Conservation (phyloP, 2,888 invertebrate species). For the Rotaria socialis region DNA sequence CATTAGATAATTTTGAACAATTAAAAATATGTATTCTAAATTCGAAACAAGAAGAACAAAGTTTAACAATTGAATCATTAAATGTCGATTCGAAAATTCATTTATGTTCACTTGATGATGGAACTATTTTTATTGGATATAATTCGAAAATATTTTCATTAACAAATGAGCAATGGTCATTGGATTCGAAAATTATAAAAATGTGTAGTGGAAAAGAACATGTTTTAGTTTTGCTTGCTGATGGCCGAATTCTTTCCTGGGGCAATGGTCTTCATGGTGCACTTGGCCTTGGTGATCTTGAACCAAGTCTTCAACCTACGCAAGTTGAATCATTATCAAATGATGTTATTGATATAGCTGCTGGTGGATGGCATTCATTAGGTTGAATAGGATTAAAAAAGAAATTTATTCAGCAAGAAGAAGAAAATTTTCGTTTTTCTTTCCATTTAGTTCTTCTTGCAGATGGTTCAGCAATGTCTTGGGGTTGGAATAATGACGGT, state of each 20-base stretch:
- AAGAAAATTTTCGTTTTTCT: neutral
- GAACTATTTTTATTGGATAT: neutral
- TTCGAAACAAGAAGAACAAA: neutral
- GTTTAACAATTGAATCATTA: neutral
- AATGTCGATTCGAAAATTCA: neutral
- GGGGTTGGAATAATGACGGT: conserved; percentile 5
- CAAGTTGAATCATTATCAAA: neutral
- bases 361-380: conserved; percentile 19
- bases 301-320: neutral
- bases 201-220: conserved; percentile 4
- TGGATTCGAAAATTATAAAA: neutral
- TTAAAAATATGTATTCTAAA: neutral
- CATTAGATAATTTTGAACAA: neutral
- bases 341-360: neutral
- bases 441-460: neutral
- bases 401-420: neutral
- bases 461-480: neutral
- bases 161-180: neutral
- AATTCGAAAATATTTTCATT: neutral
- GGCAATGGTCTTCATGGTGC: conserved; percentile 2
- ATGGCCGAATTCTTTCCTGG: neutral
- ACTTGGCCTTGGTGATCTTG: conserved; percentile 4
- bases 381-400: neutral
- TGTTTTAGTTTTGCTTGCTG: neutral
- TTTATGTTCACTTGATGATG: neutral